Conservation (phyloP, 1,140 invertebrate genomes). For the Sogatella furcifera region DNA sequence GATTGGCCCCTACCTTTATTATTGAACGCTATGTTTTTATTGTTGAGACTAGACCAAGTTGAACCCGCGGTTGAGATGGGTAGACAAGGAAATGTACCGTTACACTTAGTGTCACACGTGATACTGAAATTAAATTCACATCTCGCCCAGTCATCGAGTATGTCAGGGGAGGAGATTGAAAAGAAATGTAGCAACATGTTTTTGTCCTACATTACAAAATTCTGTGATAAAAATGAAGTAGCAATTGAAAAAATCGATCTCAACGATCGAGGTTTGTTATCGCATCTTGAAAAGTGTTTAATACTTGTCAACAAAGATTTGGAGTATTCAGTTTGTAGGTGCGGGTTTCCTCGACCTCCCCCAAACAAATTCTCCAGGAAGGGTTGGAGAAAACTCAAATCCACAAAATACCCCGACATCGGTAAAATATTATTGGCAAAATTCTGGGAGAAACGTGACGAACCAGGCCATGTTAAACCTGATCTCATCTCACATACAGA, state of each 20-base stretch:
- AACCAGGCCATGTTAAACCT: conserved; percentile 10
- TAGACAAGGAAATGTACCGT: conserved; percentile 16
- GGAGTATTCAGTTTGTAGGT: conserved; percentile 9
- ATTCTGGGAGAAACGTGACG: conserved; percentile 10
- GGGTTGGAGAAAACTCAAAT: not conserved
- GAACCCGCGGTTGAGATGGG: conserved; percentile 23
- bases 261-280: conserved; percentile 4
- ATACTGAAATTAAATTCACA: conserved; percentile 23
- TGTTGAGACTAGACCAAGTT: conserved; percentile 26
- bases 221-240: conserved; percentile 8
- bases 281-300: conserved; percentile 17
- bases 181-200: conserved; percentile 22
- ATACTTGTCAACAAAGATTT: conserved; percentile 2
- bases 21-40: conserved; percentile 26
- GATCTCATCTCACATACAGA: conserved; percentile 6
- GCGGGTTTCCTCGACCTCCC: conserved; percentile 14
- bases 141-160: conserved; percentile 14
- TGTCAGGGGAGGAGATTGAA: conserved; percentile 2
- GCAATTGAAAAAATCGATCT: conserved; percentile 7
- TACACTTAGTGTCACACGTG: conserved; percentile 23
- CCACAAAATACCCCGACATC: conserved; percentile 1
- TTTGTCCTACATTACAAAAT: conserved; percentile 22
- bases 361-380: no score
- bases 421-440: conserved; percentile 4
- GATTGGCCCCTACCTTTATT: conserved; percentile 23